These are phyloP conservation scores for Machimus atricapillus DNA, from an alignment of 2,888 invertebrate species.

Conservation along the genomic window DNA sequence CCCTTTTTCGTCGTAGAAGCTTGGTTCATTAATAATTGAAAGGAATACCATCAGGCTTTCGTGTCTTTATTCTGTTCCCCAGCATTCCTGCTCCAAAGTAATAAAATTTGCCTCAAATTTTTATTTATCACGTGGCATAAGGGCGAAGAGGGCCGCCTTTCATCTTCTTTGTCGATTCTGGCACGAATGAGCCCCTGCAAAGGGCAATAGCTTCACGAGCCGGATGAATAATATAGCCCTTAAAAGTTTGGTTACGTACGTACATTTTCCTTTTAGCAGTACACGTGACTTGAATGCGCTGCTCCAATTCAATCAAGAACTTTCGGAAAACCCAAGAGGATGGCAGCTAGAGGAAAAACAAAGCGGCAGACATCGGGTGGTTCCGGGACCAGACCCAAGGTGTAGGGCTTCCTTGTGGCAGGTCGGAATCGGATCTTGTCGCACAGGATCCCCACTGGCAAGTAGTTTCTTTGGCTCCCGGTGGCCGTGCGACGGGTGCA, in stretches of 20 bases:
- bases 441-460: background rate
- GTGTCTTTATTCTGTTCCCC: constrained; percentile 34
- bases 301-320: constrained; percentile 38
- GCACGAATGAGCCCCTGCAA: constrained; percentile 29
- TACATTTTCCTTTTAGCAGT: constrained; percentile 38
- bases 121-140: constrained; percentile 40
- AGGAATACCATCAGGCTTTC: constrained; percentile 37
- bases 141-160: constrained; percentile 23
- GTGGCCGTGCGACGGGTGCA: constrained; percentile 14
- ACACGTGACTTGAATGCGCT: constrained; percentile 38
- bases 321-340: constrained; percentile 22
- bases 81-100: constrained; percentile 21
- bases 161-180: constrained; percentile 39
- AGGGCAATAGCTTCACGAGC: constrained; percentile 17
- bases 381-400: background rate
- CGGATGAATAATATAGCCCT: constrained; percentile 36
- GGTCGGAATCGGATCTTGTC: constrained; percentile 18
- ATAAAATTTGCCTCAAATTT: constrained; percentile 40
- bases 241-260: constrained; percentile 39
- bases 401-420: constrained; percentile 6
- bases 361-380: constrained; percentile 5
- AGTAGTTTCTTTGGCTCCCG: background rate
- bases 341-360: constrained; percentile 26
- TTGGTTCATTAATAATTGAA: constrained; percentile 37
- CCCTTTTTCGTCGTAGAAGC: background rate